Evolutionary conservation across 2,888 invertebrate species (phyloP), one percentile per base, ranked within the genome.

Genomic region (Aporophyla nigra): DNA sequence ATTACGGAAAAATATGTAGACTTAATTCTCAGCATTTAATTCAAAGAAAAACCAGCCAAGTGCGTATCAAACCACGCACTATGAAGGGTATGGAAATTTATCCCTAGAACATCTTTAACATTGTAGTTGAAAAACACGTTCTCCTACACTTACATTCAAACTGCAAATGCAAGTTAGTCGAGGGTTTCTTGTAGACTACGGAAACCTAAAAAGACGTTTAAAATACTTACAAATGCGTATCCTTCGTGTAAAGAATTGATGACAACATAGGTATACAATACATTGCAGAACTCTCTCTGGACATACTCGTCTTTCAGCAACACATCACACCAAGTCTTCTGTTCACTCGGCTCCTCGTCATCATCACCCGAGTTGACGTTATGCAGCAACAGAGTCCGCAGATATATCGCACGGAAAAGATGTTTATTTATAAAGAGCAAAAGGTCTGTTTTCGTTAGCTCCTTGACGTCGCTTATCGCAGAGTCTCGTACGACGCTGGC

Each of bases 201-300:
- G 19, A 59, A 59, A 10, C 59, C 19, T 0, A 59, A 24, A 46
- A 54, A 27, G 1, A 7, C 2, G 12, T 3, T 51, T 40, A 24
- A 58, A 65, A 72, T 85, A 95, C 95, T 95, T 76, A 96, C 96
- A 78, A 93, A 94, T 1, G 91, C 92, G 68, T 95, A 95, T 16
- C 91, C 92, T 19, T 94, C 92, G 71, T 88, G 76, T 56, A 96
- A 82, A 2, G 92, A 83, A n/a, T 82, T 65, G 9, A 95, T 27
- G 0, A 95, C 82, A 2, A 86, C 87, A 40, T 88, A 91, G 6
- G 94, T 91, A 14, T 93, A 83, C 9, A 94, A 27, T 24, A 93
- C 68, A 0, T 83, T 75, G 27, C 86, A 86, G 6, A 92, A 88
- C 79, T 92, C 84, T 5, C 71, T 74, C 53, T 71, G 72, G 2